Conservation (phyloP, 2,797 vertebrate species). For the Acomys russatus region DNA sequence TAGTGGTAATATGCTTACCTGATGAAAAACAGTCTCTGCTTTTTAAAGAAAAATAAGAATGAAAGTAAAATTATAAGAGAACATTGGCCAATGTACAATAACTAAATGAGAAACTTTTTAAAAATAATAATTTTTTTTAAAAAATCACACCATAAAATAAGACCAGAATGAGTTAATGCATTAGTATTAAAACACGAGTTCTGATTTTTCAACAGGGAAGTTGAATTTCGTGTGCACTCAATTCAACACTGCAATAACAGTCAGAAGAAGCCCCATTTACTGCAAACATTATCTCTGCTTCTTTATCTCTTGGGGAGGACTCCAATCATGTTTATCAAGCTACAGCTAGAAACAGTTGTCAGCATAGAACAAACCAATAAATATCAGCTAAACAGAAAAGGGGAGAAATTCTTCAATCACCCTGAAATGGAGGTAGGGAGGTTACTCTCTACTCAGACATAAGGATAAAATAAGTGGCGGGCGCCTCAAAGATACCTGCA, state of each 20-base stretch:
- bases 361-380: not conserved
- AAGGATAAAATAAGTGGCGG: not conserved
- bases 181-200: not conserved
- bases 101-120: slow-evolving; percentile 28
- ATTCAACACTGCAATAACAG: slow-evolving; percentile 1
- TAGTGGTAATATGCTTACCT: not conserved
- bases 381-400: not conserved
- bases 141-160: not conserved
- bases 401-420: not conserved
- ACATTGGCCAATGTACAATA: not conserved
- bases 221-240: not conserved
- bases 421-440: not conserved
- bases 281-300: slow-evolving; percentile 32
- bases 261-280: not conserved
- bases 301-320: not conserved
- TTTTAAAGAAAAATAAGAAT: slow-evolving; percentile 33
- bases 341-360: not conserved
- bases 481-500: not conserved
- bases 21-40: not conserved
- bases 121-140: too few relatives aligned
- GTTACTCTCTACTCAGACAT: not conserved
- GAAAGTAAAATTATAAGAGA: slow-evolving; percentile 9
- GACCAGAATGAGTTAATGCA: slow-evolving; percentile 21
- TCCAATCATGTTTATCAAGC: not conserved
- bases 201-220: slow-evolving; percentile 42